These are phyloP conservation scores for Electrona antarctica DNA, from an alignment of 2,113 vertebrate species.

Conservation along the genomic window DNA sequence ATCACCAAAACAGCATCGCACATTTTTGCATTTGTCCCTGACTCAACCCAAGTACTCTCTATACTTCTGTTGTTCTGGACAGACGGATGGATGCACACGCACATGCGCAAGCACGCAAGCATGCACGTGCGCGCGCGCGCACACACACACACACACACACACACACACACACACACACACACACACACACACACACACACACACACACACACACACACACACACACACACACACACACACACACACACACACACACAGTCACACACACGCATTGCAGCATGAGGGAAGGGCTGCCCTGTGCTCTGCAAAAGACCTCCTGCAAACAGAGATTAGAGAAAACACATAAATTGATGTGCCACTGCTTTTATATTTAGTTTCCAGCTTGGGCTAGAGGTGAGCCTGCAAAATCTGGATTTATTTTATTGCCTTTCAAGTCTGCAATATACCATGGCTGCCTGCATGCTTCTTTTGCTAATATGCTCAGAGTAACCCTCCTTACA, in stretches of 20 bases:
- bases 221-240: slow-evolving; percentile 14
- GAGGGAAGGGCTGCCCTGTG: slow-evolving; percentile 42
- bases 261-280: slow-evolving; percentile 4
- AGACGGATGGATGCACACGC: not conserved
- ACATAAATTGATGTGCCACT: slow-evolving; percentile 66
- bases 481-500: slow-evolving; percentile 41
- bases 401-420: slow-evolving; percentile 28
- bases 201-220: slow-evolving; percentile 11
- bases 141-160: not conserved
- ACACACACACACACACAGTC: slow-evolving; percentile 19
- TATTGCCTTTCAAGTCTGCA: slow-evolving; percentile 8
- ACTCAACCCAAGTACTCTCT: not conserved
- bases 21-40: too few relatives aligned
- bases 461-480: slow-evolving; percentile 27
- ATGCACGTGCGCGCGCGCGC: not conserved
- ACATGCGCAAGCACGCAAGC: not conserved
- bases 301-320: slow-evolving; percentile 53
- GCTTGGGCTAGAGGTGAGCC: slow-evolving; percentile 18
- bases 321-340: slow-evolving; percentile 74
- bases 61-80: not conserved
- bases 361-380: slow-evolving; percentile 57
- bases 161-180: not conserved
- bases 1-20: too few relatives aligned
- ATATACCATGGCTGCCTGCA: not conserved
- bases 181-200: slow-evolving; percentile 22